Evolutionary conservation across 2,888 invertebrate genomes (phyloP), one percentile per base, ranked within the genome.

Genomic region (Odontomyia ornata): DNA sequence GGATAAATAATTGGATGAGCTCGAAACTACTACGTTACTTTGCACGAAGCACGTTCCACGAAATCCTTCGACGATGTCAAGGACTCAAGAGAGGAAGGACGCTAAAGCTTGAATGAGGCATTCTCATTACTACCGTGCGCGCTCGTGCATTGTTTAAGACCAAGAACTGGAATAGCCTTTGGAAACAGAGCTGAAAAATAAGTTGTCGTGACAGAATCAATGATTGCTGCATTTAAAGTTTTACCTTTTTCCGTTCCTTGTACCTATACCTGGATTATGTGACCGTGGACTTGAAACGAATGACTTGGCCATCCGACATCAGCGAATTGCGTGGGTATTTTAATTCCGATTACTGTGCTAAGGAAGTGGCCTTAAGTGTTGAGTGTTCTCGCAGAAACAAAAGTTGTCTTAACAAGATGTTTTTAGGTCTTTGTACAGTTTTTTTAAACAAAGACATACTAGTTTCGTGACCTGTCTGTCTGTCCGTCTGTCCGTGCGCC

Each of bases 11-110:
- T 52, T 52, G 52, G 52, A 52, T 52, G 52, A 52, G 15, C 52
- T 18, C 36, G n/a, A 36, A 36, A 52, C 52, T 13, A 52, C n/a
- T 52, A 52, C 15, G 15, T 52, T 18, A 18, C 18, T 52, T 52
- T 9, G 13, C 52, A 52, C 13, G 3, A 52, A 52, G 52, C 52
- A 52, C 52, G 52, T 52, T 18, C 18, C 13, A 15, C 52, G 18
- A 52, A 18, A 18, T 52, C 52, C 52, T 52, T 52, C 52, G 18
- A 52, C 52, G 18, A 52, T n/a, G 52, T 52, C 52, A 52, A 52
- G 52, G 52, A 15, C 52, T 52, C 3, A 3, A 4, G 52, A 52
- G 52, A 4, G 18, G 52, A 52, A 52, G n/a, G 52, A 52, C 52
- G 18, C 2, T 13, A 52, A 4, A 52, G 4, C 15, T 13, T 4